Conservation (phyloP, 2,888 invertebrate species). For the Philaethria dido region DNA sequence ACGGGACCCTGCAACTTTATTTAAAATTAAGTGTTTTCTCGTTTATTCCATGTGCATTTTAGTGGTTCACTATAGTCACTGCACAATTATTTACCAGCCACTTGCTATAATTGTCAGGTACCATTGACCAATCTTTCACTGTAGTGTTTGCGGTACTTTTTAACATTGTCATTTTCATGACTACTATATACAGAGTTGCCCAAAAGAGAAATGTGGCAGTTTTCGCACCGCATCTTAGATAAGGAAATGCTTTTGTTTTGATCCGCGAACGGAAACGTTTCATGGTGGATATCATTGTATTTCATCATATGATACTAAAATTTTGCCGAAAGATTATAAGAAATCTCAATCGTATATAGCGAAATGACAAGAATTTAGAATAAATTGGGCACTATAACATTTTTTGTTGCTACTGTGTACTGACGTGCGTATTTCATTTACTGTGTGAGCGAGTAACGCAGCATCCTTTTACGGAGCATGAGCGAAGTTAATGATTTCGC, state of each 20-base stretch:
- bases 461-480: conserved; percentile 78
- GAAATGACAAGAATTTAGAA: not conserved
- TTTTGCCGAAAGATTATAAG: conserved; percentile 38
- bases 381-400: conserved; percentile 50
- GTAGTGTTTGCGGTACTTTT: conserved; percentile 65
- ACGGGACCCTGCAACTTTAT: conserved; percentile 71
- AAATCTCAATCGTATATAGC: conserved; percentile 32
- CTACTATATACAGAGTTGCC: conserved; percentile 74
- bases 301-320: conserved; percentile 64
- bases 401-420: conserved; percentile 45
- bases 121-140: conserved; percentile 67
- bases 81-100: conserved; percentile 67
- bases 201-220: conserved; percentile 76
- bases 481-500: conserved; percentile 79
- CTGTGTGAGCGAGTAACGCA: conserved; percentile 54
- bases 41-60: not conserved
- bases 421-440: conserved; percentile 42
- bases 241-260: conserved; percentile 65
- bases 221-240: conserved; percentile 76
- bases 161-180: conserved; percentile 79
- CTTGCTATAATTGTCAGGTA: conserved; percentile 78
- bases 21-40: not conserved
- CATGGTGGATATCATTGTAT: conserved; percentile 64
- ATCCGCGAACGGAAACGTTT: conserved; percentile 66
- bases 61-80: not conserved